These are phyloP conservation scores for Isichthys henryi DNA, from an alignment of 2,113 vertebrate genomes.

Conservation along the genomic window DNA sequence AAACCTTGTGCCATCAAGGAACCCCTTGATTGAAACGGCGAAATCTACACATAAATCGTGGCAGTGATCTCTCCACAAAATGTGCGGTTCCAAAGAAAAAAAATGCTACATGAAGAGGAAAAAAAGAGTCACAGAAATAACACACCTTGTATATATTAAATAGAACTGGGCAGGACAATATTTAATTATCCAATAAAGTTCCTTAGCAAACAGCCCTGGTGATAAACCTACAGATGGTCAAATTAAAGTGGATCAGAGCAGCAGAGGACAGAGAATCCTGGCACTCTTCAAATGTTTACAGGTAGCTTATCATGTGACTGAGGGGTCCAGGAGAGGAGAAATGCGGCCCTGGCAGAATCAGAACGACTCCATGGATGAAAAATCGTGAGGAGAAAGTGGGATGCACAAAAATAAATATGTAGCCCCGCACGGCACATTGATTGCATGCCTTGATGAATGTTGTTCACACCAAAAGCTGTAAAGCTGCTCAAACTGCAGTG, in stretches of 20 bases:
- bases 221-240: slow-evolving; percentile 16
- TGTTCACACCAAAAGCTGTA: background rate
- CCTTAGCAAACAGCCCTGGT: background rate
- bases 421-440: background rate
- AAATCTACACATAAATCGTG: background rate
- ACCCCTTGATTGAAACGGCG: background rate
- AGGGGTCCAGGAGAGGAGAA: background rate
- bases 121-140: background rate
- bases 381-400: background rate
- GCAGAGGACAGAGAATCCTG: background rate
- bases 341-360: background rate
- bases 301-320: slow-evolving; percentile 1
- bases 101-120: background rate
- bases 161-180: background rate
- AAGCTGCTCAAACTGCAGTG: background rate
- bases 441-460: slow-evolving; percentile 7
- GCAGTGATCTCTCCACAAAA: background rate
- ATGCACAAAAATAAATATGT: background rate
- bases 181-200: slow-evolving; percentile 16
- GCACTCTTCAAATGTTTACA: slow-evolving; percentile 10
- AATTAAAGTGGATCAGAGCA: slow-evolving; percentile 16
- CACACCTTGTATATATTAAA: background rate
- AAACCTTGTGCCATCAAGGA: background rate
- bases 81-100: background rate
- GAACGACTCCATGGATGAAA: background rate